Conservation (phyloP, 2,113 vertebrate species). For the Festucalex cinctus region DNA sequence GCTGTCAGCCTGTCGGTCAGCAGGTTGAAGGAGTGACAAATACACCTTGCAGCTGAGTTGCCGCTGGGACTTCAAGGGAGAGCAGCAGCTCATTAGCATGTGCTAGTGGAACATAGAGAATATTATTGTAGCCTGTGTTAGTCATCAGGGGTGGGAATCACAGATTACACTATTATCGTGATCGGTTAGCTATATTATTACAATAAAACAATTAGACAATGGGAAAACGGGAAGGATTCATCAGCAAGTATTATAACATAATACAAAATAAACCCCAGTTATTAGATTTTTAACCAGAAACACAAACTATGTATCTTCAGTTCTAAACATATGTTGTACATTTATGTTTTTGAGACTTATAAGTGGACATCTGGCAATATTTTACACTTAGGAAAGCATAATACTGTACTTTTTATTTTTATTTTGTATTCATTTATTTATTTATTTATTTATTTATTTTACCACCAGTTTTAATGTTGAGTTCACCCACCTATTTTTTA, state of each 20-base stretch:
- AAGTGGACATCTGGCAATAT: too few species aligned
- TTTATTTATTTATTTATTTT: too few species aligned
- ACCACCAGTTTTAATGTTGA: not conserved
- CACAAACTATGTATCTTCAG: too few species aligned
- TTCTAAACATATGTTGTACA: too few species aligned
- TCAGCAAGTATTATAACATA: too few species aligned
- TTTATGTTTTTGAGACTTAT: too few species aligned
- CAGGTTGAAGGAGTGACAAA: slow-evolving; percentile 49
- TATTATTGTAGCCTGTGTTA: not conserved
- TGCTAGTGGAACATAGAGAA: not conserved
- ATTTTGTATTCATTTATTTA: too few species aligned
- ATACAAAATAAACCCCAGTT: too few species aligned
- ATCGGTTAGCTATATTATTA: not conserved
- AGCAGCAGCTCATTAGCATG: slow-evolving; percentile 2
- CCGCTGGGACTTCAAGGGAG: slow-evolving; percentile 22
- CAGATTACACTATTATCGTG: not conserved
- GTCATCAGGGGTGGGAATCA: not conserved
- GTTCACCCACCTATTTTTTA: not conserved
- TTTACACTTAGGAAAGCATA: too few species aligned
- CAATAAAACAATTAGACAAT: too few species aligned
- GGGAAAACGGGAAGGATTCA: too few species aligned
- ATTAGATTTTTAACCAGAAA: too few species aligned
- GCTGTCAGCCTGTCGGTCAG: slow-evolving; percentile 62
- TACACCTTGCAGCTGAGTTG: slow-evolving; percentile 38
- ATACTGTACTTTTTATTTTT: not conserved